A percentile compares a stretch with the other conserved stretches of the same genome.
Evolutionary conservation across 2,888 invertebrate genomes (phyloP).

Genomic region (Polydrusus tereticollis): DNA sequence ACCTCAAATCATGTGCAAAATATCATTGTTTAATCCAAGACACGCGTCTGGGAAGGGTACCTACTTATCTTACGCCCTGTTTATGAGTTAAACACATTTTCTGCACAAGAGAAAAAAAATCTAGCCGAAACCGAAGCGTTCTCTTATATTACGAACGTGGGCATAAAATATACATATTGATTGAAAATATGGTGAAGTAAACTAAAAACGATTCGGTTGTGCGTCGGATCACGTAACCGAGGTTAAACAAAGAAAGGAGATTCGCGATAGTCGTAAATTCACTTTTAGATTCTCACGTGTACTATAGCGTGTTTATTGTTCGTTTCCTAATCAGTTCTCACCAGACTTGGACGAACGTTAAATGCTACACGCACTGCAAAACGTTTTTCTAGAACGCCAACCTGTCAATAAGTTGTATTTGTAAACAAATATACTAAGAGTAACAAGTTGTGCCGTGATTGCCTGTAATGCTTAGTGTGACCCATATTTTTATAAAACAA

Average conservation of each 20-base stretch:
- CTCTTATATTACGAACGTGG: too few species aligned
- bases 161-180: constrained; percentile 24
- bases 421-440: constrained; percentile 51
- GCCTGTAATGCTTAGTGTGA: constrained; percentile 2
- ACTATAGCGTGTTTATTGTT: constrained; percentile 60
- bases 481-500: constrained; percentile 5
- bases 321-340: constrained; percentile 55
- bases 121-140: too few species aligned
- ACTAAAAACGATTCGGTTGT: constrained; percentile 1
- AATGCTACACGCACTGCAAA: constrained; percentile 39
- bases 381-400: constrained; percentile 46
- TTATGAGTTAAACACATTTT: too few species aligned
- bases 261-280: constrained; percentile 47
- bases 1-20: constrained; percentile 59
- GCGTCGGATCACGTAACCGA: constrained; percentile 28
- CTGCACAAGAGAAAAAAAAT: too few species aligned
- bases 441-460: not conserved
- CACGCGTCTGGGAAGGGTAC: constrained; percentile 48
- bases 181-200: constrained; percentile 15
- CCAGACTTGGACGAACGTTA: constrained; percentile 50
- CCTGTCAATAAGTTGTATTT: constrained; percentile 56
- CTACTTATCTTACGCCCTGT: not conserved
- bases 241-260: constrained; percentile 44
- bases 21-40: constrained; percentile 52
- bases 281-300: constrained; percentile 60